Evolutionary conservation across 2,888 invertebrate genomes (phyloP), one percentile per base, ranked within the genome.

Genomic region (Polydrusus pterygomalis): DNA sequence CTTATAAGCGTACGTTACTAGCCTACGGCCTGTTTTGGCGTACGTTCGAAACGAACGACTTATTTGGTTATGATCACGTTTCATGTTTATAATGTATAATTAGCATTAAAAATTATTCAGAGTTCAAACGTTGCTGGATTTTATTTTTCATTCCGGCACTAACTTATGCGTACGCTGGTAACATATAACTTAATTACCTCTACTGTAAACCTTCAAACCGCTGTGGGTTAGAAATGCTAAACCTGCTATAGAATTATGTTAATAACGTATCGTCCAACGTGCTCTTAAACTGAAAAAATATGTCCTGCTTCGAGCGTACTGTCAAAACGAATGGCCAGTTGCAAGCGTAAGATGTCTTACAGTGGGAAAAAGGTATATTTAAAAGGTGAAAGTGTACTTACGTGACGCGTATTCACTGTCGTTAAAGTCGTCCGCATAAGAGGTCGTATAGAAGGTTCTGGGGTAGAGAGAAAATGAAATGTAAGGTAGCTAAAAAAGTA

Each of bases 381-480:
- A 18, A n/a, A 45, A 6, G 34, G 34, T 56, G 56, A 56, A 30
- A 56, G 56, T 56, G 56, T n/a, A 56, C 56, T 30, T 30, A 56
- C 9, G 58, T 58, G 58, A 38, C 34, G 58, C 58, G 15, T 38
- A 9, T 58, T 25, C 20, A 25, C 9, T 51, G 11, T 58, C 15
- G 17, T 58, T 58, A 13, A 3, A 30, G 34, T 38, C 38, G 17
- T 7, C 30, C 34, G 58, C 34, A 58, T 0, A 58, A 1, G 34
- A 10, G 13, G 34, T 11, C 30, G n/a, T 34, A 13, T 9, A 13
- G 15, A 15, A 10, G 10, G 58, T 38, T 38, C 10, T 17, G 17
- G 8, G 25, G 8, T 58, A 58, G 38, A 58, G 58, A 58, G 38
- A 15, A 38, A 25, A 8, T 30, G 30, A 6, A 9, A 10, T 6